Percentiles rank a stretch among this genome's conserved stretches.
These are phyloP conservation scores for Lasioglossum morio DNA, from an alignment of 2,888 invertebrate genomes.

Conservation along the genomic window DNA sequence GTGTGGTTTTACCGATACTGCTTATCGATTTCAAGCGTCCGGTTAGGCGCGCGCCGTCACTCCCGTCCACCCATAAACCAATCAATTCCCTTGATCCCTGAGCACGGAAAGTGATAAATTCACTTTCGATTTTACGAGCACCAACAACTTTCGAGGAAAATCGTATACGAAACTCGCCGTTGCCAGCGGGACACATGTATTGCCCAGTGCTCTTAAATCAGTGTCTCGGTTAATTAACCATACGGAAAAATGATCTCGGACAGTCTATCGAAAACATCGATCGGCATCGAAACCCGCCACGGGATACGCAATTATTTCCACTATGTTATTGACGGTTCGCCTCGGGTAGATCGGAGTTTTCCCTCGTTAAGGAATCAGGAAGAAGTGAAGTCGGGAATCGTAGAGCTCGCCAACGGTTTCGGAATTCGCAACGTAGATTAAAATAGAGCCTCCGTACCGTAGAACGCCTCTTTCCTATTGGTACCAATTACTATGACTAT, in stretches of 20 bases:
- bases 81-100: conserved; percentile 29
- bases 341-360: conserved; percentile 5
- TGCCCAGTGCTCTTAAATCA: background rate
- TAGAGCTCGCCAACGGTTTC: background rate
- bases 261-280: background rate
- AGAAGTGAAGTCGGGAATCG: background rate
- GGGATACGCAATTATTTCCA: conserved; percentile 15
- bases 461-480: conserved; percentile 1
- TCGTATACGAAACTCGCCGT: background rate
- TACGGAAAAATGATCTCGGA: background rate
- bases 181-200: conserved; percentile 1
- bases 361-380: conserved; percentile 17
- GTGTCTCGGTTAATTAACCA: background rate
- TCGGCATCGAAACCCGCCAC: background rate
- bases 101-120: conserved; percentile 50
- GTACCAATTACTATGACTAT: conserved; percentile 11
- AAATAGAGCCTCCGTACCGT: background rate
- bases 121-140: conserved; percentile 63
- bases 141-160: conserved; percentile 45
- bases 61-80: conserved; percentile 23
- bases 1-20: conserved; percentile 59
- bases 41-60: conserved; percentile 49
- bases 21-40: conserved; percentile 65
- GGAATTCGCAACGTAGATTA: conserved; percentile 6
- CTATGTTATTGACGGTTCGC: conserved; percentile 20